These are phyloP conservation scores for Diaprepes abbreviatus DNA, from an alignment of 2,888 invertebrate species.

Conservation along the genomic window DNA sequence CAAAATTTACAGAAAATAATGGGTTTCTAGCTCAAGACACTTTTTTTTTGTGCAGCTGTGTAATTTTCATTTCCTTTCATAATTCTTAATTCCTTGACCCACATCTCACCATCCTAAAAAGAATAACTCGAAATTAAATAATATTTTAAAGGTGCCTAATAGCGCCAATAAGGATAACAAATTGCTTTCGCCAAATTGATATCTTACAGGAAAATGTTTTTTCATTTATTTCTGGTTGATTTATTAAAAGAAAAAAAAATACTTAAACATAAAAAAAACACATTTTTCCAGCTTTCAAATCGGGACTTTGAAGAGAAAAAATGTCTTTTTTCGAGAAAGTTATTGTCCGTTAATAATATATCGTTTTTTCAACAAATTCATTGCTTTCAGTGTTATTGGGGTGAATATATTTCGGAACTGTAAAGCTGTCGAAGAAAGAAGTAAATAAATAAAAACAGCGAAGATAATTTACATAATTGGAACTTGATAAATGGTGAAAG, in stretches of 20 bases:
- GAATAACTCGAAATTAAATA: no score
- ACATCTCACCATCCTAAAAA: no score
- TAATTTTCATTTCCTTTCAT: no score
- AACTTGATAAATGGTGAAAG: background rate
- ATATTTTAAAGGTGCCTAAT: no score
- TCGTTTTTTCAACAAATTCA: conserved; percentile 8
- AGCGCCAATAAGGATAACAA: background rate
- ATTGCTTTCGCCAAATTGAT: background rate
- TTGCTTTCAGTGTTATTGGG: background rate
- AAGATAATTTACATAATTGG: background rate
- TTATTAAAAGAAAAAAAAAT: background rate
- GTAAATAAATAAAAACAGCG: background rate
- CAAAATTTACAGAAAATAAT: no score
- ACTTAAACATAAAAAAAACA: background rate
- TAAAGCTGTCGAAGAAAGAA: background rate
- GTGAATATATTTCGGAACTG: conserved; percentile 7
- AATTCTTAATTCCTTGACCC: no score
- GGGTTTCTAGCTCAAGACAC: no score
- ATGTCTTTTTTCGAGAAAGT: conserved; percentile 1
- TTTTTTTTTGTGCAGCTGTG: no score
- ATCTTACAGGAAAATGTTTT: background rate
- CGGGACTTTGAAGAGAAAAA: background rate
- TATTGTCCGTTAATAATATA: conserved; percentile 10
- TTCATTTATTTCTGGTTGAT: background rate
- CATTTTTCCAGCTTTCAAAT: conserved; percentile 5